Evolutionary conservation across 2,113 vertebrate genomes (phyloP).

Genomic region (Motacilla alba): DNA sequence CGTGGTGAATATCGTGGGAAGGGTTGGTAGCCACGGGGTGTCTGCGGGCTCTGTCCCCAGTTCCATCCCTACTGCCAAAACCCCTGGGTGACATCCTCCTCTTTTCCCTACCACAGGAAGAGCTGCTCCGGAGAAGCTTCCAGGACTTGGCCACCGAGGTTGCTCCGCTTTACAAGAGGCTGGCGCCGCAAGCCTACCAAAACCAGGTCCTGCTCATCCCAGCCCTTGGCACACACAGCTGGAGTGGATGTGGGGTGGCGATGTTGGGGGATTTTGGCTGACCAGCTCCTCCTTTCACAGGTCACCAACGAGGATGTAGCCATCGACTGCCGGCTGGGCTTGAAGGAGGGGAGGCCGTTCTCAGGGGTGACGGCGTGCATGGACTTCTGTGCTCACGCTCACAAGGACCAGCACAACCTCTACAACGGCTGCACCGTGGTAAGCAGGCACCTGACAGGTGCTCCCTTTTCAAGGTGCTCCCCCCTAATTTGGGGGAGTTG

Average conservation of each 20-base stretch:
- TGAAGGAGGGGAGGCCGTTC: constrained; percentile 93
- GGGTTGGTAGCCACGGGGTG: rapidly evolving
- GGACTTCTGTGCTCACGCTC: constrained; percentile 98
- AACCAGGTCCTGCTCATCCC: constrained; percentile 83
- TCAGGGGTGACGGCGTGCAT: constrained; percentile 97
- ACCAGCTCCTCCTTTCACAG: constrained; percentile 41
- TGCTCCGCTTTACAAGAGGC: constrained; percentile 88
- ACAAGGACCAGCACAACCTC: constrained; percentile 99
- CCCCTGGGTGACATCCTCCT: neutral
- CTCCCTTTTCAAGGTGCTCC: neutral
- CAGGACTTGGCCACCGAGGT: constrained; percentile 92
- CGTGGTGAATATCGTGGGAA: rapidly evolving
- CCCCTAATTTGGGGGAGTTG: neutral
- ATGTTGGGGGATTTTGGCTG: rapidly evolving
- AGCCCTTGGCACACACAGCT: neutral
- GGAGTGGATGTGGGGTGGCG: rapidly evolving
- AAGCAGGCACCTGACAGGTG: neutral
- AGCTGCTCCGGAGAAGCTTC: constrained; percentile 90
- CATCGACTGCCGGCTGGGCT: constrained; percentile 90
- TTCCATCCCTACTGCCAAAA: rapidly evolving
- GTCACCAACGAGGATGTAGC: constrained; percentile 85
- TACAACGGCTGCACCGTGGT: constrained; percentile 98
- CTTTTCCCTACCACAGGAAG: constrained; percentile 76
- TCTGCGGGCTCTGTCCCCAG: rapidly evolving
- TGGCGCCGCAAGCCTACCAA: constrained; percentile 93